Evolutionary conservation across 2,113 vertebrate genomes (phyloP).

Genomic region (Cyanoramphus novaezelandiae): DNA sequence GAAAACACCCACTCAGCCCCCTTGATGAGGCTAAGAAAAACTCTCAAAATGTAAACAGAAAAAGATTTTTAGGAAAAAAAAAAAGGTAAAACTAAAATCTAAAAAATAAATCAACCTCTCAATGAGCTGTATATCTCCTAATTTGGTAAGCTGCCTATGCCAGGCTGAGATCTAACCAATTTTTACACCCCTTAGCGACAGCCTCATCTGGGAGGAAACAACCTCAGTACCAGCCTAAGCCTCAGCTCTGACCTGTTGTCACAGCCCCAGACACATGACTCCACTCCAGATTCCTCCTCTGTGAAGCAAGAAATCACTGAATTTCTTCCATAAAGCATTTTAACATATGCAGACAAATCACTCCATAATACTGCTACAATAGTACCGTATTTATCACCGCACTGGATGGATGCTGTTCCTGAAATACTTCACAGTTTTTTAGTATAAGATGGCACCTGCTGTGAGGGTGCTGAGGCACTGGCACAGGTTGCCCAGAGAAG

Average conservation of each 20-base stretch:
- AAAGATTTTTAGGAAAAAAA: not conserved
- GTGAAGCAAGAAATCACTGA: not conserved
- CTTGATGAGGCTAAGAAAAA: not conserved
- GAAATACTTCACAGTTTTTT: not conserved
- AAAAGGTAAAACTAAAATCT: not conserved
- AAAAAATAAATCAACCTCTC: not conserved
- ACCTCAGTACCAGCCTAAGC: too few relatives aligned
- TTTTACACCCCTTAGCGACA: not conserved
- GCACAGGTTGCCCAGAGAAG: not conserved
- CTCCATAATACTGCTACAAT: not conserved
- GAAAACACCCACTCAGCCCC: not conserved
- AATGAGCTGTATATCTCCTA: not conserved
- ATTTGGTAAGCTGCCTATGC: not conserved
- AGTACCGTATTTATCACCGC: accelerated
- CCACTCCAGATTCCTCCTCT: not conserved
- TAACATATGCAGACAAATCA: accelerated
- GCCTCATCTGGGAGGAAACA: not conserved
- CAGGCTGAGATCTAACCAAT: not conserved
- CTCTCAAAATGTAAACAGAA: not conserved
- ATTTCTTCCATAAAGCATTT: not conserved
- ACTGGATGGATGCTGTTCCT: not conserved
- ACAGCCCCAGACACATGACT: not conserved
- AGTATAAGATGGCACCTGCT: not conserved
- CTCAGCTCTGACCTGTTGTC: not conserved
- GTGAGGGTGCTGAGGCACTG: not conserved